Conservation (phyloP, 2,113 vertebrate genomes). For the Neotoma lepida region DNA sequence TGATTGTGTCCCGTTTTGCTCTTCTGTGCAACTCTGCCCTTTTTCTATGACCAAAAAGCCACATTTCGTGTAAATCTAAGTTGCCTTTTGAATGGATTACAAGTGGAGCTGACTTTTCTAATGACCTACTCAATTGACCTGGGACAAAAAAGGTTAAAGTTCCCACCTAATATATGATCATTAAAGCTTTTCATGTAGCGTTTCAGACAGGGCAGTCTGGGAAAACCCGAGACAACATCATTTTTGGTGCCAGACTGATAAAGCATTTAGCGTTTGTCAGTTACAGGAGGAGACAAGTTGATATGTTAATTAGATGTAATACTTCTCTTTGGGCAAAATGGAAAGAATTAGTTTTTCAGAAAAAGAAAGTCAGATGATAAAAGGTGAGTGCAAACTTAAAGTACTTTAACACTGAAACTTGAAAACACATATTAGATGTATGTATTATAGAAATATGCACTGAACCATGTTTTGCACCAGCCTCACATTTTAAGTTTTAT, state of each 20-base stretch:
- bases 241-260: conserved; percentile 83
- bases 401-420: not conserved
- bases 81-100: conserved; percentile 71
- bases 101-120: conserved; percentile 74
- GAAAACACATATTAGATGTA: conserved; percentile 12
- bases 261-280: conserved; percentile 82
- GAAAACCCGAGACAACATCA: conserved; percentile 72
- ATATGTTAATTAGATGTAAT: conserved; percentile 69
- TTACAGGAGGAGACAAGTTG: conserved; percentile 74
- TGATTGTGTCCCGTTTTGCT: not conserved
- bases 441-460: not conserved
- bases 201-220: conserved; percentile 72
- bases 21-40: not conserved
- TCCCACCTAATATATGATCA: conserved; percentile 75
- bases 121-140: conserved; percentile 72
- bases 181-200: conserved; percentile 73
- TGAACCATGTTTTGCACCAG: not conserved
- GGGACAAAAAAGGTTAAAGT: conserved; percentile 73
- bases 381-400: conserved; percentile 36
- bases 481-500: not conserved
- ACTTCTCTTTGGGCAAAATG: conserved; percentile 57
- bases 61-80: conserved; percentile 47
- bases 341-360: conserved; percentile 48
- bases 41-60: conserved; percentile 44
- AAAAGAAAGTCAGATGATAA: conserved; percentile 30